A percentile compares a stretch with the other conserved stretches of the same genome.
Evolutionary conservation across 1,140 invertebrate genomes (phyloP).

Genomic region (silkworm (Bombyx mori)): ASM3026992v2 NC_085125.1:187501-188000

Average conservation of each 20-base stretch:
- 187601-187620: constrained; percentile 70
- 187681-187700: background rate
- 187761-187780: constrained; percentile 84
- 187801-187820: constrained; percentile 91
- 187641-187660: constrained; percentile 77
- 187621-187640: constrained; percentile 48
- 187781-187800: constrained; percentile 79
- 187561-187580: constrained; percentile 58
- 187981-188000: no score
- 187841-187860: constrained; percentile 93
- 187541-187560: no score
- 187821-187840: constrained; percentile 89
- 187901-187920: no score
- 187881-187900: constrained; percentile 15
- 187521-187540: no score
- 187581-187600: constrained; percentile 87
- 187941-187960: no score
- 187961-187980: no score
- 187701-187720: background rate
- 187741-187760: constrained; percentile 81
- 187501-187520: constrained; percentile 78
- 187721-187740: constrained; percentile 25
- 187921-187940: no score
- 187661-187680: constrained; percentile 71
- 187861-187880: constrained; percentile 84